Percentiles rank a stretch among this genome's conserved stretches.
phyloP scores from a whole-genome alignment of 2,113 vertebrate genomes.

The Megaceryle torquata region DNA sequence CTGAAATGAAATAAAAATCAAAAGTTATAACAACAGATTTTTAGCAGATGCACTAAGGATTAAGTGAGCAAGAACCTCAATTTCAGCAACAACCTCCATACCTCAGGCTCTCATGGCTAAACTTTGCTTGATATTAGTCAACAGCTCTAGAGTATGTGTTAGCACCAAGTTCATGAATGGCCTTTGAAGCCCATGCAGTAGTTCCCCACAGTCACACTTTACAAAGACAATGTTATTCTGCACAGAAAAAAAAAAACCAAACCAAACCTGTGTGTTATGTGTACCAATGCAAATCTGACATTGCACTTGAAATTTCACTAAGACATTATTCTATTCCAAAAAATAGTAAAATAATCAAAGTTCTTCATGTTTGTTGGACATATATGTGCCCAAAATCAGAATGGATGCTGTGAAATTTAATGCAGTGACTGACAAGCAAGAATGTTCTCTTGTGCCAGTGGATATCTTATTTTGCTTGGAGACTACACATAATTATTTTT shows the following conservation, averaged over 20 bases:
- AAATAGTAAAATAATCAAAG: not conserved
- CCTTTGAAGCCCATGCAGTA: not conserved
- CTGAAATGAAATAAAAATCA: not conserved
- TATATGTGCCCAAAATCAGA: not conserved
- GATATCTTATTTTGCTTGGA: not conserved
- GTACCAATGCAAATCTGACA: not conserved
- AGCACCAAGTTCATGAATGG: not conserved
- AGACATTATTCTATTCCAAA: not conserved
- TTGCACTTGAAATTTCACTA: not conserved
- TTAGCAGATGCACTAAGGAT: not conserved
- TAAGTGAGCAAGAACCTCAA: not conserved
- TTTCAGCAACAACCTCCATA: not conserved
- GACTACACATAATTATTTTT: not conserved
- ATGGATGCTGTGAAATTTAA: not conserved
- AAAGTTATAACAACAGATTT: not conserved
- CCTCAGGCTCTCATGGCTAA: not conserved
- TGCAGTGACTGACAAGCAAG: not conserved
- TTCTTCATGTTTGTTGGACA: not conserved
- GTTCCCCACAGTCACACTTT: not conserved
- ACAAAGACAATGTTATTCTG: not conserved
- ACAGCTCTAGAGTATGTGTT: not conserved
- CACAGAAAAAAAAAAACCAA: not conserved
- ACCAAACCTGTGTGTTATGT: accelerated
- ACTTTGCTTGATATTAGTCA: not conserved
- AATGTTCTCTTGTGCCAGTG: not conserved